Evolutionary conservation across 2,797 vertebrate genomes (phyloP), one percentile per base, ranked within the genome.

Genomic region (Arrhamphus sclerolepis): DNA sequence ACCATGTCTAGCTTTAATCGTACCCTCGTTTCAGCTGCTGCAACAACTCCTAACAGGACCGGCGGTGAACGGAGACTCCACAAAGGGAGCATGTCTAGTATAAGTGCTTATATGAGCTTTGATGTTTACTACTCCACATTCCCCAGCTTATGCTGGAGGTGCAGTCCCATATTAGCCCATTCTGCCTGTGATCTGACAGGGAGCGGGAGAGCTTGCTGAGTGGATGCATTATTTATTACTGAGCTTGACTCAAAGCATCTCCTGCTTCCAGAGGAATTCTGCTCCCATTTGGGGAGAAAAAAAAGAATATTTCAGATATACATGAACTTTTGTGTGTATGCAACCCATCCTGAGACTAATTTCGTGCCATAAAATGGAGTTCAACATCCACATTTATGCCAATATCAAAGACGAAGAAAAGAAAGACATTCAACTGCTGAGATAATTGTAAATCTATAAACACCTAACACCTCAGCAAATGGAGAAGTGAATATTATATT

Each of bases 161-260:
- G 87, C 81, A 86, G 81, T 85, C 81, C 81, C 87, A 84, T 63
- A 86, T 88, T 87, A 87, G 80, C 79, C 72, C 81, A 58, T 76
- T 67, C 78, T 76, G 82, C 73, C 85, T 87, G 84, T 83, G 86
- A 88, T 89, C 87, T 89, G 89, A 89, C 83, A 81, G 81, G 24
- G 77, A 80, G 78, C 57, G 65, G 62, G 80, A 68, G 82, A 55
- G 73, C 79, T 81, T n/a, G 47, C 74, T 70, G 73, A 22, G 20
- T 19, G 67, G 47, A 87, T 91, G 80, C 78, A 92, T 90, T 89
- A 90, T 92, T 91, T 86, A 92, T 91, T 10, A 82, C 66, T 6
- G 11, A 82, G 80, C 73, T 77, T 65, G 74, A 80, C 72, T 84
- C 81, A 70, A 82, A 87, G 80, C 77, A 17, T 69, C 82, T 80